A percentile compares a stretch with the other conserved stretches of the same genome.
Conservation (phyloP, 2,888 invertebrate species). For the Cheilosia impressa region DNA sequence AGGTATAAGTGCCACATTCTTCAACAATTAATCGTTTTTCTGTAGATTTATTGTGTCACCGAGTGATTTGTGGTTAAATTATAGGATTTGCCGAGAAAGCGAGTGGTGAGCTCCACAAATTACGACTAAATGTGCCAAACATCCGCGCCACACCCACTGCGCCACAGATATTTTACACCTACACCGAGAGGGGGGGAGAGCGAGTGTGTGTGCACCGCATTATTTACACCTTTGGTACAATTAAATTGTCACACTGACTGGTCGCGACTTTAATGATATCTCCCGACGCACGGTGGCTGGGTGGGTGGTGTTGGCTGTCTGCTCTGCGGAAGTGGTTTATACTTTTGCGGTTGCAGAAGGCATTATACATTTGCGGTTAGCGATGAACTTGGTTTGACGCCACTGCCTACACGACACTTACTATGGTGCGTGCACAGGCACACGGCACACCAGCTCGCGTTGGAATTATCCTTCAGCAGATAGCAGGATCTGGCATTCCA, state of each 20-base stretch:
- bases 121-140: slow-evolving; percentile 74
- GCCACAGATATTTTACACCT: slow-evolving; percentile 52
- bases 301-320: slow-evolving; percentile 1
- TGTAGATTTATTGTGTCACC: slow-evolving; percentile 77
- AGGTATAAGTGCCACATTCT: slow-evolving; percentile 68
- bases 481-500: slow-evolving; percentile 49
- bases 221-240: slow-evolving; percentile 73
- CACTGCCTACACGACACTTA: slow-evolving; percentile 46
- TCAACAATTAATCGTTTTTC: slow-evolving; percentile 76
- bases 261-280: slow-evolving; percentile 72
- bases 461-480: slow-evolving; percentile 50
- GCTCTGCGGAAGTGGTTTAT: slow-evolving; percentile 63
- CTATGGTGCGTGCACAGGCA: slow-evolving; percentile 40
- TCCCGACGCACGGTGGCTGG: slow-evolving; percentile 18
- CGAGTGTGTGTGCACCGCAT: slow-evolving; percentile 33
- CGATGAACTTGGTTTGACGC: slow-evolving; percentile 67
- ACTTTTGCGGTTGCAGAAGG: slow-evolving; percentile 65
- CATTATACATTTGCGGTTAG: slow-evolving; percentile 63
- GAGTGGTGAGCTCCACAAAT: slow-evolving; percentile 57
- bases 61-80: slow-evolving; percentile 76
- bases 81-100: slow-evolving; percentile 56
- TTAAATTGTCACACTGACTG: slow-evolving; percentile 74
- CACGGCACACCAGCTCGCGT: no score
- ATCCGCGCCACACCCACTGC: slow-evolving; percentile 35
- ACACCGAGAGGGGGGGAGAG: slow-evolving; percentile 1